Evolutionary conservation across 2,797 vertebrate genomes (phyloP), one percentile per base, ranked within the genome.

Genomic region (Myripristis murdjan): DNA sequence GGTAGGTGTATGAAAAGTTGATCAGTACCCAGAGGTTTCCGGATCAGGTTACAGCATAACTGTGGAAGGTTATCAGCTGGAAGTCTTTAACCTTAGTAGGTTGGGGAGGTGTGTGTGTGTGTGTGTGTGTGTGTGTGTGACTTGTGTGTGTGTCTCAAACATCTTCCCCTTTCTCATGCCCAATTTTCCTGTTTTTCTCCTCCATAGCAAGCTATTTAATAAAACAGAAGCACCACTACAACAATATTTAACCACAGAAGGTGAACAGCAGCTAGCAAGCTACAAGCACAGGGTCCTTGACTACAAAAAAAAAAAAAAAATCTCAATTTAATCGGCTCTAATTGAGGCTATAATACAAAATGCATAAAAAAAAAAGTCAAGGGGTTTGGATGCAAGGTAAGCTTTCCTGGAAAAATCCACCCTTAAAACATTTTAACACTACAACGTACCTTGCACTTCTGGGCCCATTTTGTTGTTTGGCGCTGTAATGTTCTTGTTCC

Each of bases 1-100:
- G 44, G 39, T 4, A 6, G 58, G 64, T 14, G 31, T 75, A 65
- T 23, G 33, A 31, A 14, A 66, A 53, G 85, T 64, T 81, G 69
- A 92, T 82, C n/a, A 87, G 75, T 75, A 64, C 77, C 84, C 41
- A 1, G 2, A 79, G 15, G 77, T 77, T 90, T 88, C 87, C 67
- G 48, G 81, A 51, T 75, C 6, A 7, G 37, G 79, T 87, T 82
- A 74, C 9, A 60, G 54, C 72, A 4, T 83, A 80, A 91, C 88
- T 18, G 57, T 33, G 55, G 56, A 47, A 64, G 77, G 74, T 56
- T 58, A 75, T 9, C 60, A 84, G 70, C 64, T 75, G 78, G 79
- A 91, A 77, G 83, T 73, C 46, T 73, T 83, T 72, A 62, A 68
- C 33, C 35, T 43, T 1, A 20, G n/a, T 2, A 11, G 22, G 28